Evolutionary conservation across 1,140 invertebrate species (phyloP), one percentile per base, ranked within the genome.

Genomic region (Zaprionus africanus): DNA sequence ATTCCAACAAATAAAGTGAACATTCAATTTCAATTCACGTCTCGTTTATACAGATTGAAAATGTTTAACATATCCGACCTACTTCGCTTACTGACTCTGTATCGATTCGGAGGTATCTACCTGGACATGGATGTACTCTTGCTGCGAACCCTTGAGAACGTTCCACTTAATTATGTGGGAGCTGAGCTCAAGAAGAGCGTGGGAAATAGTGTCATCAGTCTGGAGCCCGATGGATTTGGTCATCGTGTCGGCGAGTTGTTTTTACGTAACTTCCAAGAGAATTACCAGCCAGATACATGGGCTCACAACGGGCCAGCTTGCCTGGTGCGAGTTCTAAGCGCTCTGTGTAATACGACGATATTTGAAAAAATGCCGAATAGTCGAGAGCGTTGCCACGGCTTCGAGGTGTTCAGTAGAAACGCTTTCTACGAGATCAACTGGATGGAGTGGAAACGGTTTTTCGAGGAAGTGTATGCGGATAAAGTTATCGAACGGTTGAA

Each of bases 21-120:
- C 34, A 36, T 12, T 36, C 34, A 11, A 1, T n/a, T 15, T 15
- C 38, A 13, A 15, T 11, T 17, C 2, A 31, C 7, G 7, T 31
- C 28, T 31, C 28, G 28, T 31, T 31, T 6, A 9, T 9, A 51
- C 34, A 76, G 73, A 1, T 71, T 6, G 38, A 26, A 49, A 4
- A 64, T 57, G 19, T 34, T 59, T 4, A 60, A 70, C 54, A 94
- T 95, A 72, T 94, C 94, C 19, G 96, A 97, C 82, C 93, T 96
- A 7, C 86, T 97, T 13, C 93, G 96, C 61, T 96, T 95, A 74
- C 80, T 96, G 12, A 95, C 95, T 0, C 90, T 97, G 0, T 97
- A 95, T 94, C 97, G 96, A 84, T 97, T 94, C 69, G 96, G 96
- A 26, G 97, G 97, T 1, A 95, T 96, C 53, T 97, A 97, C 86